A percentile compares a stretch with the other conserved stretches of the same genome.
Evolutionary conservation across 2,888 invertebrate species (phyloP).

Genomic region (Eucera pruinosa): DNA sequence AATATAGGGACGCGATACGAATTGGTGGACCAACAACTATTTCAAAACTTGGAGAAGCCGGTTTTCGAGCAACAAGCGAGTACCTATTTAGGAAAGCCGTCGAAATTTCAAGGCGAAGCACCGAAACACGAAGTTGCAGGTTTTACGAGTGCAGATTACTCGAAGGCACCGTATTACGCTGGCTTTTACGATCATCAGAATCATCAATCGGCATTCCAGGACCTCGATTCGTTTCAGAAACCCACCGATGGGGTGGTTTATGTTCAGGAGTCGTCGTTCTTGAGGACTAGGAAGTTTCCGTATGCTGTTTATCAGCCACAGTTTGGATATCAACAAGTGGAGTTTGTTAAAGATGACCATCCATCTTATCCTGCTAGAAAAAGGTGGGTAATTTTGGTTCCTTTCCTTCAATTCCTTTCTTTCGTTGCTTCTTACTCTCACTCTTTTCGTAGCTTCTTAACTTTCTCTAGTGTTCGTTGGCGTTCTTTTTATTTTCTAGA

Average conservation of each 20-base stretch:
- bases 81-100: slow-evolving; percentile 60
- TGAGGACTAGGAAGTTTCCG: slow-evolving; percentile 74
- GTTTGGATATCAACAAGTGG: slow-evolving; percentile 48
- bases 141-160: not conserved
- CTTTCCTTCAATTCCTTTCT: not conserved
- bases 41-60: slow-evolving; percentile 50
- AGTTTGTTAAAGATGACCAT: slow-evolving; percentile 40
- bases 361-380: slow-evolving; percentile 25
- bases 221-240: slow-evolving; percentile 15
- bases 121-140: slow-evolving; percentile 1
- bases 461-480: too few species aligned
- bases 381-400: slow-evolving; percentile 41
- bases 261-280: slow-evolving; percentile 61
- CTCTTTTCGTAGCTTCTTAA: not conserved
- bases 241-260: slow-evolving; percentile 50
- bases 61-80: slow-evolving; percentile 5
- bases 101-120: slow-evolving; percentile 37
- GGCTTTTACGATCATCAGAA: slow-evolving; percentile 27
- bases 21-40: slow-evolving; percentile 24
- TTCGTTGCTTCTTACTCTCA: not conserved
- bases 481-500: too few species aligned
- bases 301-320: slow-evolving; percentile 73
- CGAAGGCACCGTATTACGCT: slow-evolving; percentile 22
- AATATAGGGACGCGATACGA: slow-evolving; percentile 13
- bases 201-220: slow-evolving; percentile 29